Evolutionary conservation across 2,113 vertebrate genomes (phyloP).

Genomic region (Cebus imitator): DNA sequence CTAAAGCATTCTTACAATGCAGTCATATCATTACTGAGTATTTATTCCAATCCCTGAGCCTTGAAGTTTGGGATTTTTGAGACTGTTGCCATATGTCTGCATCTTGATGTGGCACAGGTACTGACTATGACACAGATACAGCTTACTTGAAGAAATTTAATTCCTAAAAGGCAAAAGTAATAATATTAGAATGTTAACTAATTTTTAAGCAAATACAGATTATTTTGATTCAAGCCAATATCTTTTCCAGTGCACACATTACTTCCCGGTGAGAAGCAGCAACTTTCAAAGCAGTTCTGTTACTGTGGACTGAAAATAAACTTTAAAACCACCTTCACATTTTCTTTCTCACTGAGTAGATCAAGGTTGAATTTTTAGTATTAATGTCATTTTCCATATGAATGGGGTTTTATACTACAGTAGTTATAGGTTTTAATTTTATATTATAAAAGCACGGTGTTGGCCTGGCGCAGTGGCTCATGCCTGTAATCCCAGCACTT

Average conservation of each 20-base stretch:
- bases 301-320: background rate
- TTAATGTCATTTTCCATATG: background rate
- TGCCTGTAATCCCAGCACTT: no score
- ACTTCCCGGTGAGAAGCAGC: background rate
- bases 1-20: background rate
- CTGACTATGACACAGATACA: background rate
- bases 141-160: background rate
- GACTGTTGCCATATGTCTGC: rapidly evolving
- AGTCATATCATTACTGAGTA: background rate
- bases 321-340: background rate
- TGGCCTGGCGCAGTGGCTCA: no score
- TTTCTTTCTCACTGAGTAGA: background rate
- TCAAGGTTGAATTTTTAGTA: background rate
- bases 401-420: background rate
- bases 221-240: background rate
- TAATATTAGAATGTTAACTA: background rate
- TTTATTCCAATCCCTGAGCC: background rate
- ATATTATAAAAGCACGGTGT: background rate
- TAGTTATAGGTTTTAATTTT: background rate
- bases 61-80: background rate
- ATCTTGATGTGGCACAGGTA: background rate
- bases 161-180: background rate
- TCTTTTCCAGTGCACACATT: background rate
- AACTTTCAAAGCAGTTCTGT: background rate
- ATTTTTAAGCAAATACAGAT: background rate